Conservation (phyloP, 2,888 invertebrate species). For the Chrysolina haemoptera region DNA sequence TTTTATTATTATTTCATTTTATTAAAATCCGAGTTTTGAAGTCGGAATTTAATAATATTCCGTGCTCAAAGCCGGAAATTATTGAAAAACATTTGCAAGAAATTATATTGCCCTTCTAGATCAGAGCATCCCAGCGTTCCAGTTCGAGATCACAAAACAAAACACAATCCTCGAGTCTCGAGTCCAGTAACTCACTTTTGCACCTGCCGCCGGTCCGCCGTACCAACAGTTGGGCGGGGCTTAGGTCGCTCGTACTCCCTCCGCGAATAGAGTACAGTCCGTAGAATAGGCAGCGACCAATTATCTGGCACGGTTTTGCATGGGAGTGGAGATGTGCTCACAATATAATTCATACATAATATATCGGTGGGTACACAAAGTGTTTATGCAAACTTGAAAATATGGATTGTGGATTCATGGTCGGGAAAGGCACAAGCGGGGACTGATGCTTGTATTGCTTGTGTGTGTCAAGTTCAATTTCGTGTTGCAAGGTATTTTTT, state of each 20-base stretch:
- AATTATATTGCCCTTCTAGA: too few species aligned
- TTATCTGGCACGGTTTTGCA: constrained; percentile 12
- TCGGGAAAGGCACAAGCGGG: background rate
- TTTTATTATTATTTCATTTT: too few species aligned
- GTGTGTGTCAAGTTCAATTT: too few species aligned
- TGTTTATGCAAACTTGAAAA: constrained; percentile 1
- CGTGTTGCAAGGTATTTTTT: too few species aligned
- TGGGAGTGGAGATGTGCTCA: constrained; percentile 7
- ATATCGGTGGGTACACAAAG: background rate
- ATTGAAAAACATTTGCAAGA: too few species aligned
- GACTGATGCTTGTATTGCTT: too few species aligned
- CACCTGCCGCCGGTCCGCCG: constrained; percentile 7
- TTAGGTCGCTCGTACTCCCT: background rate
- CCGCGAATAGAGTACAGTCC: constrained; percentile 13
- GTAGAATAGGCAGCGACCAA: background rate
- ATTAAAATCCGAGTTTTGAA: too few species aligned
- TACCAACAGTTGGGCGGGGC: constrained; percentile 8
- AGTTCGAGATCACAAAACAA: background rate
- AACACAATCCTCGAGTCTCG: background rate
- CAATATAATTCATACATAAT: background rate
- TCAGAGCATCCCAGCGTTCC: background rate
- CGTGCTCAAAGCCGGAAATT: too few species aligned
- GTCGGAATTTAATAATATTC: too few species aligned
- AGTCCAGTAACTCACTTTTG: background rate
- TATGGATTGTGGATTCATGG: background rate